Conservation (phyloP, 2,113 vertebrate species). For the Tetraodon nigroviridis region DNA sequence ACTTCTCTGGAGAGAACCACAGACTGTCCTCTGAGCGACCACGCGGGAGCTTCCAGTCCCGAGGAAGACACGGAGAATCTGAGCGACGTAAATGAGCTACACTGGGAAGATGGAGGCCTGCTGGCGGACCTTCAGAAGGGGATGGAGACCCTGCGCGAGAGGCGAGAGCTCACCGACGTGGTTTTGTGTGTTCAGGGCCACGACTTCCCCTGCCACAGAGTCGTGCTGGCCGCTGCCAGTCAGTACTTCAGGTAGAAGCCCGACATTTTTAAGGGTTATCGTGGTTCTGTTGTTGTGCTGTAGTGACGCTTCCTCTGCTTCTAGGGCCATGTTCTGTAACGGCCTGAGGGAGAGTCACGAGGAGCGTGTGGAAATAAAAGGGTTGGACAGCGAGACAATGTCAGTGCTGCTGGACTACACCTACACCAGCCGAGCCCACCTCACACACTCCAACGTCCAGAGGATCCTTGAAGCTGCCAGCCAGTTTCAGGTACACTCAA, state of each 20-base stretch:
- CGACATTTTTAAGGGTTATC: too few relatives aligned
- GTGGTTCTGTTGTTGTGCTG: background rate
- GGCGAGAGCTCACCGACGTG: constrained; percentile 89
- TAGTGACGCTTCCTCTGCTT: constrained; percentile 13
- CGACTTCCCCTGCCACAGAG: constrained; percentile 89
- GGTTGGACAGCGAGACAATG: constrained; percentile 89
- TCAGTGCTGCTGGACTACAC: constrained; percentile 88
- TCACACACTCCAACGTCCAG: constrained; percentile 91
- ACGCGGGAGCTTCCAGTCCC: constrained; percentile 61
- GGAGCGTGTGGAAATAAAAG: constrained; percentile 86
- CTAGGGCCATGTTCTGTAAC: constrained; percentile 96
- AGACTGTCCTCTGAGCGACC: constrained; percentile 63
- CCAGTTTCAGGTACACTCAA: constrained; percentile 85
- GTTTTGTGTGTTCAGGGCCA: constrained; percentile 81
- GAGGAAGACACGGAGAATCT: constrained; percentile 69
- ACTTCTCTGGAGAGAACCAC: constrained; percentile 82
- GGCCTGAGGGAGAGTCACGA: constrained; percentile 92
- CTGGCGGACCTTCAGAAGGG: constrained; percentile 86
- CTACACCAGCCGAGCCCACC: constrained; percentile 88
- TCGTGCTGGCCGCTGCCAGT: constrained; percentile 91
- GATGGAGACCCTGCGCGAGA: constrained; percentile 84
- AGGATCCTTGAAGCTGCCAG: constrained; percentile 88
- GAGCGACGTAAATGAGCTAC: constrained; percentile 74
- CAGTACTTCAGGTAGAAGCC: constrained; percentile 89
- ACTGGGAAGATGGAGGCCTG: constrained; percentile 83